Base-by-base conservation (phyloP, 2,888 invertebrate genomes). In the Mythimna loreyi region DNA sequence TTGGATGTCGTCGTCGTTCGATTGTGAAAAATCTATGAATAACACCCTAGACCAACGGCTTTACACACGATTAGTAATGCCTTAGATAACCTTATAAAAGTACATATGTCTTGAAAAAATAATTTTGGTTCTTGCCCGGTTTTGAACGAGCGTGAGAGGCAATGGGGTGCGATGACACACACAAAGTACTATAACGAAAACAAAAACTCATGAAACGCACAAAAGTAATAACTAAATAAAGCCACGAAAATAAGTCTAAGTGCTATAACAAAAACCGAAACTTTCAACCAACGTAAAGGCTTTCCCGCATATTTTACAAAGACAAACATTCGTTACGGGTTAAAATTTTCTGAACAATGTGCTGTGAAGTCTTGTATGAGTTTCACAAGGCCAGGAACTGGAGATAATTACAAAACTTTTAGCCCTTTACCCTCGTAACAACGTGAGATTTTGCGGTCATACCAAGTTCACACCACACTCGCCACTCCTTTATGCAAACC, bases 371-470 rank as follows among this genome's bases (percentile, higher is more conserved):
- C 49, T 72, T 79, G 72, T 75, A 61, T 76, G 76, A 77, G 77
- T 82, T 78, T 72, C 71, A 43, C 40, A 40, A 71, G 80, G 72
- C 78, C 72, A 71, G 70, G 50, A 52, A 62, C 47, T 74, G 73
- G 66, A 70, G 60, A 67, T 88, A 84, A 88, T 88, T 85, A 81
- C 72, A 49, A 84, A 88, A 87, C 83, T 88, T 88, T 77, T 61
- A 53, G 49, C 63, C 68, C 66, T 45, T 19, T 40, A 28, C 57
- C 64, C 72, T 63, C 47, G 49, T 45, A 65, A 64, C 58, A 66
- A 64, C 61, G 33, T 47, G 71, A 78, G 77, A 72, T 68, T 64
- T 45, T 73, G 80, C 61, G 78, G 78, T 75, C 66, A 66, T 40
- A 72, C 30, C 43, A 74, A 80, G 77, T 79, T 82, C 77, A 21